Conservation (phyloP, 2,888 invertebrate species). For the Unio pictorum region DNA sequence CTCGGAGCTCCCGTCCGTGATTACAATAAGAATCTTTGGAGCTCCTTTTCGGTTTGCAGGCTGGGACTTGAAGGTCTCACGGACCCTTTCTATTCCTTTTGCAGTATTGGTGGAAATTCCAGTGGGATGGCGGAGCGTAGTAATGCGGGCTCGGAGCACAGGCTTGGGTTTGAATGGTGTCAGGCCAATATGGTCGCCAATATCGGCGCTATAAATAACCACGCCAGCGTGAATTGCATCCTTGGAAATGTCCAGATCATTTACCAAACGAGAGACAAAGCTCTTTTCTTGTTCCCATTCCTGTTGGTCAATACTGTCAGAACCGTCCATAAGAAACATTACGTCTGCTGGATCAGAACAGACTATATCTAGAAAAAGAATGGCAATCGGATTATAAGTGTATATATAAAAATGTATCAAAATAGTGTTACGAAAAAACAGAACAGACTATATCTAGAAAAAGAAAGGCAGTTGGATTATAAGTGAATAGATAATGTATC, state of each 20-base stretch:
- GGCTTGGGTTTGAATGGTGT: slow-evolving; percentile 45
- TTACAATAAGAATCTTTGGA: slow-evolving; percentile 54
- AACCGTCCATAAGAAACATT: slow-evolving; percentile 57
- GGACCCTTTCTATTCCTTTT: slow-evolving; percentile 33
- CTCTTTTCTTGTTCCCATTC: slow-evolving; percentile 52
- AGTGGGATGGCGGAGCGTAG: slow-evolving; percentile 37
- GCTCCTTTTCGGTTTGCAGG: slow-evolving; percentile 32
- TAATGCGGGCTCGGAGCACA: slow-evolving; percentile 31
- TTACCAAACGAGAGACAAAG: slow-evolving; percentile 52
- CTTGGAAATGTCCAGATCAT: slow-evolving; percentile 42
- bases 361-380: slow-evolving; percentile 43
- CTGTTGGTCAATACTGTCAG: slow-evolving; percentile 48
- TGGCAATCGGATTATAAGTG: too few species aligned
- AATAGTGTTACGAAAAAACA: too few species aligned
- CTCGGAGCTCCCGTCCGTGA: slow-evolving; percentile 58
- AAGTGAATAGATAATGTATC: too few species aligned
- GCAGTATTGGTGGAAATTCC: slow-evolving; percentile 45
- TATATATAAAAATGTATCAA: not conserved
- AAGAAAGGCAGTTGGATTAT: not conserved
- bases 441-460: slow-evolving; percentile 31
- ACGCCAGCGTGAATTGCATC: slow-evolving; percentile 46
- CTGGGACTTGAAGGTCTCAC: slow-evolving; percentile 33
- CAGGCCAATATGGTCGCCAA: slow-evolving; percentile 46
- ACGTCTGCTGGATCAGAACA: slow-evolving; percentile 58
- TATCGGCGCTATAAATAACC: slow-evolving; percentile 52